These are phyloP conservation scores for Tragelaphus oryx DNA, from an alignment of 2,797 vertebrate species.

Conservation along the genomic window DNA sequence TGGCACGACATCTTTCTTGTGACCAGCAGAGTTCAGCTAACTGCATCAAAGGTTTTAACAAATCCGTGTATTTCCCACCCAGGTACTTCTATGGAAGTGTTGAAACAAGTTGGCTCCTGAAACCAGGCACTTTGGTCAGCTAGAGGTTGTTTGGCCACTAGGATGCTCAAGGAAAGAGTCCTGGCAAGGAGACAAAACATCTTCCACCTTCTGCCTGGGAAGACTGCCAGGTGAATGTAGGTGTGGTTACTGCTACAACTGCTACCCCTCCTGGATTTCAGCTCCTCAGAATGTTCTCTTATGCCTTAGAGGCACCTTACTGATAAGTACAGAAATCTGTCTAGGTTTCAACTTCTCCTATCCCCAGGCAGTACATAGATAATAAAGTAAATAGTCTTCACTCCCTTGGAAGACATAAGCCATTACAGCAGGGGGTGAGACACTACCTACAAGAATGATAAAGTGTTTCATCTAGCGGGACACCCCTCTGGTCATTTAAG, in stretches of 20 bases:
- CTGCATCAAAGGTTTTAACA: slow-evolving; percentile 25
- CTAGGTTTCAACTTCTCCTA: slow-evolving; percentile 33
- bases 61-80: slow-evolving; percentile 17
- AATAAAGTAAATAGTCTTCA: slow-evolving; percentile 53
- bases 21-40: slow-evolving; percentile 25
- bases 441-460: not conserved
- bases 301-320: slow-evolving; percentile 15
- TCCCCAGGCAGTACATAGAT: not conserved
- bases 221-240: slow-evolving; percentile 37
- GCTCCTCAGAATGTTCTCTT: slow-evolving; percentile 7
- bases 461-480: not conserved
- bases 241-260: not conserved
- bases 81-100: not conserved
- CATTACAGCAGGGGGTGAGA: not conserved
- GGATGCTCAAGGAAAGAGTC: not conserved
- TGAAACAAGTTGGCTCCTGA: not conserved
- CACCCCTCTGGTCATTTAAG: not conserved
- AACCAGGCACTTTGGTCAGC: not conserved
- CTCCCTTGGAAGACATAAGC: slow-evolving; percentile 21
- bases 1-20: slow-evolving; percentile 14
- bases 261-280: not conserved
- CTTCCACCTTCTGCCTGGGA: slow-evolving; percentile 45
- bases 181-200: not conserved
- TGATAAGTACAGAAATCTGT: slow-evolving; percentile 51
- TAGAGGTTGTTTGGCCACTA: not conserved